phyloP scores from a whole-genome alignment of 2,113 vertebrate species.

The Carassius auratus region DNA sequence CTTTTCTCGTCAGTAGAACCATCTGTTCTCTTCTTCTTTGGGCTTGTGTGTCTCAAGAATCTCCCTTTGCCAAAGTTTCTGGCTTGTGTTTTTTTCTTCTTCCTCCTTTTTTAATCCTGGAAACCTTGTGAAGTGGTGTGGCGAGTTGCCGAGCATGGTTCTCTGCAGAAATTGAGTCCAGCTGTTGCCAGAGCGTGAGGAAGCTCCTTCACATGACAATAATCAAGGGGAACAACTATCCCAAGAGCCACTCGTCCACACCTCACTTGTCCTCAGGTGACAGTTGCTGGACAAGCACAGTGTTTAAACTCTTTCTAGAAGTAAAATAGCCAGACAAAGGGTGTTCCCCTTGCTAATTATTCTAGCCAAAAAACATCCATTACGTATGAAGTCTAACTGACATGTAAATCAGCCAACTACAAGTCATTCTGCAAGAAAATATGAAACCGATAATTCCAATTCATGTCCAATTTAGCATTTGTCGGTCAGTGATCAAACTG shows the following conservation, averaged over 20 bases:
- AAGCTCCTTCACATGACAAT: constrained; percentile 70
- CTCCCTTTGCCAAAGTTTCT: constrained; percentile 94
- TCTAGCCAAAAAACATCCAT: background rate
- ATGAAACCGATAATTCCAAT: background rate
- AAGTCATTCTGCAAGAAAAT: background rate
- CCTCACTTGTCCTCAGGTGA: constrained; percentile 30
- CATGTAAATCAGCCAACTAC: background rate
- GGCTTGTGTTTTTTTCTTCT: constrained; percentile 73
- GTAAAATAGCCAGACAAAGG: background rate
- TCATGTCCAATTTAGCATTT: background rate
- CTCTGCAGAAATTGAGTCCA: constrained; percentile 82
- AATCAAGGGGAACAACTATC: constrained; percentile 46
- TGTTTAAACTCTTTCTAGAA: background rate
- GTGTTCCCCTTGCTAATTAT: background rate
- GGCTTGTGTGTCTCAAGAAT: constrained; percentile 82
- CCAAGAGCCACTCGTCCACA: constrained; percentile 12
- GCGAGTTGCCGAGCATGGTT: constrained; percentile 85
- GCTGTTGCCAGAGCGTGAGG: constrained; percentile 81
- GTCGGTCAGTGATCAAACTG: background rate
- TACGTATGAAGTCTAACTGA: background rate
- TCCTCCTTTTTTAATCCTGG: constrained; percentile 81
- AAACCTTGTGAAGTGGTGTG: constrained; percentile 94
- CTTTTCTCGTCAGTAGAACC: constrained; percentile 90
- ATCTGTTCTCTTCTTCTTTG: constrained; percentile 98
- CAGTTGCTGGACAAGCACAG: constrained; percentile 44